These are phyloP conservation scores for Nasonia longicornis DNA, from an alignment of 1,140 invertebrate genomes.

Conservation along the genomic window DNA sequence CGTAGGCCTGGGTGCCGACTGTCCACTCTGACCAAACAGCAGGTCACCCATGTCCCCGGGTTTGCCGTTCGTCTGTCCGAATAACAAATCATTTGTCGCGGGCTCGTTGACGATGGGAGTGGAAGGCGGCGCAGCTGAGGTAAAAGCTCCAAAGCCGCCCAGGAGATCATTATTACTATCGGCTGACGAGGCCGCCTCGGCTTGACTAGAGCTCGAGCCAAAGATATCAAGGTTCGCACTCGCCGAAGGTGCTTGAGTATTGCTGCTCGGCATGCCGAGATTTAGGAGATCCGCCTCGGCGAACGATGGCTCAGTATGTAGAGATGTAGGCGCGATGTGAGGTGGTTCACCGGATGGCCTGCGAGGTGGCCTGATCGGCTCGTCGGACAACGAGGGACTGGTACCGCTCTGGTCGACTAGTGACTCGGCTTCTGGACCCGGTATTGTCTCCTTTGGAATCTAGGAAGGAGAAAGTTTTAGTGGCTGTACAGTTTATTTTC, in stretches of 20 bases:
- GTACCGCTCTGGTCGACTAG: constrained; percentile 21
- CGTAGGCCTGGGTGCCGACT: constrained; percentile 19
- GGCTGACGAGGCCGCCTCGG: constrained; percentile 34
- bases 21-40: constrained; percentile 23
- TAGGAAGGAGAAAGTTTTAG: constrained; percentile 15
- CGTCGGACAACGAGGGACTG: not conserved
- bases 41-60: constrained; percentile 16
- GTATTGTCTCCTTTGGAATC: constrained; percentile 36
- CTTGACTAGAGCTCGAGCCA: constrained; percentile 53
- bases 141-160: constrained; percentile 69
- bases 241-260: constrained; percentile 5
- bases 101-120: constrained; percentile 53
- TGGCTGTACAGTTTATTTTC: not conserved
- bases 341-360: constrained; percentile 3
- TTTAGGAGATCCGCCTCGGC: constrained; percentile 68
- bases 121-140: constrained; percentile 49
- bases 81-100: constrained; percentile 55
- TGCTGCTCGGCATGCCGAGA: constrained; percentile 56
- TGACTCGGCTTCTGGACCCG: not conserved
- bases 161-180: constrained; percentile 72
- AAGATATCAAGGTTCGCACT: constrained; percentile 61
- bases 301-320: constrained; percentile 43
- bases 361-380: not conserved
- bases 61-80: constrained; percentile 48
- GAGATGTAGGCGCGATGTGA: constrained; percentile 33